These are phyloP conservation scores for Brachystomella parvula DNA, from an alignment of 1,140 invertebrate genomes.

Conservation along the genomic window DNA sequence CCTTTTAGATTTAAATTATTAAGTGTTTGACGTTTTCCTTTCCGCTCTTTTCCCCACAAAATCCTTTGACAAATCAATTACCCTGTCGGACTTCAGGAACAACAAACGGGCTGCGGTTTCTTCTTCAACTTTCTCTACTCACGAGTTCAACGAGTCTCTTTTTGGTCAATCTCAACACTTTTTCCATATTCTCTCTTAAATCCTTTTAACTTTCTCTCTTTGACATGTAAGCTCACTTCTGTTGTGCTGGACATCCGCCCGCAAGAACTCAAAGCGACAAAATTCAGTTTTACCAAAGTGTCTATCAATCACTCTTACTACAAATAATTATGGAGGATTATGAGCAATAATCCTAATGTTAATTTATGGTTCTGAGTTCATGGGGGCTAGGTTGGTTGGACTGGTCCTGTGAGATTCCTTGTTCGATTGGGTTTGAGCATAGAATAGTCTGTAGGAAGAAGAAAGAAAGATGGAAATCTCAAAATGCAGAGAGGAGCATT, in stretches of 20 bases:
- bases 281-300: too few species aligned
- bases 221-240: background rate
- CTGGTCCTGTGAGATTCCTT: too few species aligned
- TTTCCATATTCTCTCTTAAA: too few species aligned
- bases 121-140: background rate
- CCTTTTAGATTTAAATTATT: background rate
- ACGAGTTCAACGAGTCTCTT: too few species aligned
- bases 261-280: background rate
- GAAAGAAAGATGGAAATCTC: background rate
- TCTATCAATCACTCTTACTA: too few species aligned
- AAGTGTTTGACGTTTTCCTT: background rate
- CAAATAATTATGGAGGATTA: too few species aligned
- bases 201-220: background rate
- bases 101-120: background rate
- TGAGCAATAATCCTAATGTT: background rate
- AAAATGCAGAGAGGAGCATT: conserved; percentile 8
- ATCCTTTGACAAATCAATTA: conserved; percentile 13
- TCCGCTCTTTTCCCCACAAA: background rate
- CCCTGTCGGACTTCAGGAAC: background rate
- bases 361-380: too few species aligned
- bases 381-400: too few species aligned
- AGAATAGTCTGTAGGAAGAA: background rate
- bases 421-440: too few species aligned
- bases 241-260: background rate
- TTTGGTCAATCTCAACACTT: too few species aligned